Conservation (phyloP, 2,888 invertebrate species). For the Tenthredo mesomela region DNA sequence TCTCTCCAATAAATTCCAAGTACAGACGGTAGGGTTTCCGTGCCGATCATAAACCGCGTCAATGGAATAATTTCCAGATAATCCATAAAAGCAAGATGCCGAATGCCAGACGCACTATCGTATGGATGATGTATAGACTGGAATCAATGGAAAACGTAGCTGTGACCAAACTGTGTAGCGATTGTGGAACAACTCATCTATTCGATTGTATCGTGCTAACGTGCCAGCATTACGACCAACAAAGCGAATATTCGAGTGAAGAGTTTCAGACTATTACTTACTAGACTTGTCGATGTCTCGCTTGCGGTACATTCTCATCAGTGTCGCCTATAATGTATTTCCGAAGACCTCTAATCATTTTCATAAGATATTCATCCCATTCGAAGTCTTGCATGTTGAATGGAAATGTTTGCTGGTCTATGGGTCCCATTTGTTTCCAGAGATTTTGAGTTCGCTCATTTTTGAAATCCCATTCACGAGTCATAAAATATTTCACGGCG, state of each 20-base stretch:
- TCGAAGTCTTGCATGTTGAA: slow-evolving; percentile 1
- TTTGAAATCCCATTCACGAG: slow-evolving; percentile 87
- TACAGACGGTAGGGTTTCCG: neutral
- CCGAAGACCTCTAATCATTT: neutral
- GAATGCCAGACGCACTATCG: slow-evolving; percentile 26
- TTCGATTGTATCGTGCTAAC: slow-evolving; percentile 77
- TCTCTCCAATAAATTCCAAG: neutral
- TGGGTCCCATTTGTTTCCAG: slow-evolving; percentile 78
- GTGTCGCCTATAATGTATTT: neutral
- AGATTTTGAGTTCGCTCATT: slow-evolving; percentile 83
- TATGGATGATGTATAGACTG: slow-evolving; percentile 13
- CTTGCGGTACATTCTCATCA: neutral
- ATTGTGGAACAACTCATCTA: neutral
- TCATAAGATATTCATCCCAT: slow-evolving; percentile 9
- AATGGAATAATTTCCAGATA: slow-evolving; percentile 29
- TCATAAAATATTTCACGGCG: slow-evolving; percentile 86
- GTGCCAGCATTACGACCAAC: slow-evolving; percentile 85
- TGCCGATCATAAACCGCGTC: neutral
- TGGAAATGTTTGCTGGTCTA: slow-evolving; percentile 82
- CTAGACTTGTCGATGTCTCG: neutral
- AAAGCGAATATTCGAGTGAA: slow-evolving; percentile 85
- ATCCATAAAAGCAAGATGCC: slow-evolving; percentile 16
- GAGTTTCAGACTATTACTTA: neutral
- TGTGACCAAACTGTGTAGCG: slow-evolving; percentile 9
- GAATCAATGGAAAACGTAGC: neutral